Evolutionary conservation across 2,888 invertebrate genomes (phyloP), one percentile per base, ranked within the genome.

Genomic region (Branchipolynoe longqiensis): DNA sequence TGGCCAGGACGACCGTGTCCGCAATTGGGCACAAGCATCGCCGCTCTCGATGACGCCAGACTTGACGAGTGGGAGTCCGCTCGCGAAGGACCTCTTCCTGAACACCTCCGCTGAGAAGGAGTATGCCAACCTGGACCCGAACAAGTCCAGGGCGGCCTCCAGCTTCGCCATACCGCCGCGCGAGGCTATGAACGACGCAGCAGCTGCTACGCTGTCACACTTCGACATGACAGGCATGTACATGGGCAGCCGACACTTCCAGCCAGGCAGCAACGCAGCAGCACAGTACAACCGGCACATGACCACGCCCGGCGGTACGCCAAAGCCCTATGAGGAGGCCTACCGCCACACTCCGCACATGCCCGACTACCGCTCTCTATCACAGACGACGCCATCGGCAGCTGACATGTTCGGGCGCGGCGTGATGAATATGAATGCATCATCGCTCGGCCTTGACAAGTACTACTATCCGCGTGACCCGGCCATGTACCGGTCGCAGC

Each of bases 401-500:
- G 88, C 91, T 22, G 92, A 92, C 85, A 91, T 92, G 91, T 87
- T 88, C 62, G 86, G 87, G 54, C 85, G 85, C 56, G 92, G 92
- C 87, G 89, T 89, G 41, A 89, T 91, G 56, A 89, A 89, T 84
- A 90, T 91, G 86, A 92, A 91, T 87, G 89, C 91, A 59, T n/a
- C n/a, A n/a, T 89, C 91, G 33, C 91, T 92, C 87, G 92, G 91
- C 78, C 88, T 93, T 69, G 92, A 93, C 86, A 92, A 92, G 86
- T 93, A 92, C 86, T 91, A 91, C 89, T 92, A 92, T 85, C 86
- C 91, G 69, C 88, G 92, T 14, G 92, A 92, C 69, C n/a, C n/a
- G n/a, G 89, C 92, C 22, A 91, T 92, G 88, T 92, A 92, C 87
- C 91, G 92, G 83, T 88, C 92, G 0, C 93, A 92, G 85, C 92